Evolutionary conservation across 1,140 invertebrate genomes (phyloP), one percentile per base, ranked within the genome.

Genomic region (Aleiodes sp.): DNA sequence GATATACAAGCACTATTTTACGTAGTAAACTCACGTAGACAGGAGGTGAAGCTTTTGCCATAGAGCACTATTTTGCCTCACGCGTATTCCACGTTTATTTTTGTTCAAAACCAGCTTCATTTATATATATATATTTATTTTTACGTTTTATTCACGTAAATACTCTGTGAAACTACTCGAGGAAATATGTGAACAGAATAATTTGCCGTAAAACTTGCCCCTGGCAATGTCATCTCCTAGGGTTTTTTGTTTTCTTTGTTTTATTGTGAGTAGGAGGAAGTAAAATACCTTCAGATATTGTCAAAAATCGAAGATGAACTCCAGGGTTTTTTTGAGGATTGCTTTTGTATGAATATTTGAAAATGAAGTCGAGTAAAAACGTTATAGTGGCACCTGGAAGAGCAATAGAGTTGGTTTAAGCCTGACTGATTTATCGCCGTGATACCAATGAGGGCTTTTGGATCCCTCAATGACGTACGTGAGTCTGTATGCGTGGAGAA

Each of bases 381-480:
- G n/a, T n/a, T n/a, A n/a, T n/a, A 52, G 35, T 28, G 39, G 26
- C 33, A 52, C 14, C 60, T 52, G 60, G 29, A 52, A 60, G 46
- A 68, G 61, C 14, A 21, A 70, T 64, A 69, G 19, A 52, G 46
- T 16, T 24, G 19, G 60, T 70, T 70, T 39, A 37, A 6, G 43
- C 57, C 21, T 43, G 43, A 59, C 65, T 65, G 68, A 76, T 78
- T 79, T 76, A 74, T 76, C 74, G 74, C 64, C 65, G 61, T 71
- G 72, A 78, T 78, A 76, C 71, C 70, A 66, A 66, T 61, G 43
- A 56, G 60, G 52, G 41, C 14, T 61, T 62, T 37, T n/a, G n/a
- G n/a, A n/a, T 14, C 59, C 52, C 56, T 62, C 16, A 52, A 64
- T 28, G n/a, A n/a, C n/a, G n/a, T n/a, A n/a, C n/a, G n/a, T n/a